Conservation (phyloP, 2,797 vertebrate genomes). For the Hemitrygon akajei region DNA sequence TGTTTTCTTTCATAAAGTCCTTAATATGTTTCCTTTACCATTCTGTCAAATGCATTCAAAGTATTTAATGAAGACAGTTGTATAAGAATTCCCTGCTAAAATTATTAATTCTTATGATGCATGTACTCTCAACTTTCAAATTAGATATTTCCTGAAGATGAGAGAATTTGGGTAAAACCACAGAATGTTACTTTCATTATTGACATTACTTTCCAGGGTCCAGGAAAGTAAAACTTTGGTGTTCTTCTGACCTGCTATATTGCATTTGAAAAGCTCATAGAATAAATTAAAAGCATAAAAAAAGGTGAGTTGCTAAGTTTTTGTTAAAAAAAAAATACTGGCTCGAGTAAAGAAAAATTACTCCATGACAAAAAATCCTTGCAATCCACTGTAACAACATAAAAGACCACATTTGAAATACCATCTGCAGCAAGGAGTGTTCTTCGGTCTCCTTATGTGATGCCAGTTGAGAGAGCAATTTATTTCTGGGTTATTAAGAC, state of each 20-base stretch:
- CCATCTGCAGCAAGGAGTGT: neutral
- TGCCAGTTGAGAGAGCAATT: neutral
- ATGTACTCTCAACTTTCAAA: slow-evolving; percentile 10
- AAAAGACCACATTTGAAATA: neutral
- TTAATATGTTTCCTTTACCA: neutral
- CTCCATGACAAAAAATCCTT: neutral
- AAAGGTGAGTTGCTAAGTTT: neutral
- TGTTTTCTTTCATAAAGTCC: neutral
- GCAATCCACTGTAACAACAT: slow-evolving; percentile 1
- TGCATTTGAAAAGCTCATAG: neutral
- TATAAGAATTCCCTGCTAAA: neutral
- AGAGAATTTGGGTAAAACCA: neutral
- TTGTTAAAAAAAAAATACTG: neutral
- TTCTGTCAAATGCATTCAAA: neutral
- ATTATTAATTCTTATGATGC: neutral
- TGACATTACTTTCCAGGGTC: neutral
- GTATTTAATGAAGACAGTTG: neutral
- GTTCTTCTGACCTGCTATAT: neutral
- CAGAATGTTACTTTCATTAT: neutral
- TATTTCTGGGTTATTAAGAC: neutral
- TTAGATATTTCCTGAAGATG: neutral
- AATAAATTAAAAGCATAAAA: neutral
- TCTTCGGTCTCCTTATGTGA: neutral
- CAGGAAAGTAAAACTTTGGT: neutral
- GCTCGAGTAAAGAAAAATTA: neutral